phyloP scores from a whole-genome alignment of 2,113 vertebrate species.

The Grantiella picta region DNA sequence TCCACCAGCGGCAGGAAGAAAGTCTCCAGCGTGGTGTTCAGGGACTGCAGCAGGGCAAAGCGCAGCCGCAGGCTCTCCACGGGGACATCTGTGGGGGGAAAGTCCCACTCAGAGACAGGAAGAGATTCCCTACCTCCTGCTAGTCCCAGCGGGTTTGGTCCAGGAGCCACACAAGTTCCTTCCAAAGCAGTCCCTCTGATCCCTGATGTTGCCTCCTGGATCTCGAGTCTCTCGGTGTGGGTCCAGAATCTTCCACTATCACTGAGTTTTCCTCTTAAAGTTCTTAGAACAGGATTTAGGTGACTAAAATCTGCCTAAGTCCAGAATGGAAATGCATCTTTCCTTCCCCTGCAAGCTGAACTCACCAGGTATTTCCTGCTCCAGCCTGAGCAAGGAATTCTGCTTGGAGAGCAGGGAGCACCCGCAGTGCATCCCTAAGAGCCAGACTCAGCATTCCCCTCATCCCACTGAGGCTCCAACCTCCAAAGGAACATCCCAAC shows the following conservation, averaged over 20 bases:
- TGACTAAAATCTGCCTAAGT: background rate
- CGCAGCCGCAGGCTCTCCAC: constrained; percentile 91
- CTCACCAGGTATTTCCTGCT: background rate
- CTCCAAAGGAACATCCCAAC: background rate
- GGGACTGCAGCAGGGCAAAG: constrained; percentile 93
- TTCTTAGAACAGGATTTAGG: background rate
- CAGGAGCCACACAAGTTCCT: background rate
- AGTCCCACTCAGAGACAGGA: background rate
- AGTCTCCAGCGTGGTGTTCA: constrained; percentile 92
- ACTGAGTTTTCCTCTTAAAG: background rate
- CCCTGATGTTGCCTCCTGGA: background rate
- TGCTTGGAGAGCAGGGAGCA: background rate
- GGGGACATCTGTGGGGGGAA: constrained; percentile 77
- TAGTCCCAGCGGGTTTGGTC: background rate
- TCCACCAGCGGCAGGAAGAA: constrained; percentile 96
- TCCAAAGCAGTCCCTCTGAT: background rate
- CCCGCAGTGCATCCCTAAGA: background rate
- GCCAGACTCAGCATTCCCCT: background rate
- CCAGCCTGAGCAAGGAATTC: background rate
- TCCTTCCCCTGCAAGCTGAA: background rate
- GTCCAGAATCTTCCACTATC: background rate
- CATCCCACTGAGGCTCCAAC: fast-evolving
- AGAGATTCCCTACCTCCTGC: background rate
- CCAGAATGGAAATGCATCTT: background rate
- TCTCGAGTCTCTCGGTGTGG: background rate